These are phyloP conservation scores for Harpagoxenus sublaevis DNA, from an alignment of 2,888 invertebrate species.

Conservation along the genomic window DNA sequence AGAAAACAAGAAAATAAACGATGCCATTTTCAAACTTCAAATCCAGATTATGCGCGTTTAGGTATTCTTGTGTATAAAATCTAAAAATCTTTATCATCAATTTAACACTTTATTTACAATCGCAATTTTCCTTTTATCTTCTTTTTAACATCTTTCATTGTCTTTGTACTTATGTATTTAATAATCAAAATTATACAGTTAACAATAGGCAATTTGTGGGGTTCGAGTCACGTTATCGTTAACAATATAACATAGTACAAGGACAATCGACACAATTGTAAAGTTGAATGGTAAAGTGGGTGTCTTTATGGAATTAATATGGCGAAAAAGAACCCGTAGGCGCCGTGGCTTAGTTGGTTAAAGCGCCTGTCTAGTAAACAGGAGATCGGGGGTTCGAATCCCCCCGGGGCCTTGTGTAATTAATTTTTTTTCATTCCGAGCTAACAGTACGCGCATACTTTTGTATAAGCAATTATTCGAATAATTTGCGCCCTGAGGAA, in stretches of 20 bases:
- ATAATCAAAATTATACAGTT: not conserved
- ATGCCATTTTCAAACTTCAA: not conserved
- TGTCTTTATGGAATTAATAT: slow-evolving; percentile 13
- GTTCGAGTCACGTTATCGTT: not conserved
- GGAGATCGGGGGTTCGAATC: slow-evolving; percentile 89
- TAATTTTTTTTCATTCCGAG: slow-evolving; percentile 8
- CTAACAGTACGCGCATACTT: not conserved
- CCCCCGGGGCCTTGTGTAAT: slow-evolving; percentile 88
- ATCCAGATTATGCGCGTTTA: not conserved
- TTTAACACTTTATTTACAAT: not conserved
- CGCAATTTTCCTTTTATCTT: not conserved
- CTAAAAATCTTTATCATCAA: not conserved
- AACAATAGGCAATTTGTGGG: not conserved
- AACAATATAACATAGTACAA: not conserved
- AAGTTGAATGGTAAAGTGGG: not conserved
- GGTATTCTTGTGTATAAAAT: not conserved
- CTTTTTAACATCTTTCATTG: not conserved
- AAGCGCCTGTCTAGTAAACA: slow-evolving; percentile 90
- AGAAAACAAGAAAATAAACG: not conserved
- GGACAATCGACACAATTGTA: not conserved
- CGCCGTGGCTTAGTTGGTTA: slow-evolving; percentile 94
- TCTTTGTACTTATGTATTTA: not conserved
- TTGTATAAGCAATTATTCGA: not conserved
- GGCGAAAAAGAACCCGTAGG: slow-evolving; percentile 83
- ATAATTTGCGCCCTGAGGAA: not conserved